Base-by-base conservation (phyloP, 1,140 invertebrate genomes). In the Nebria ingens region DNA sequence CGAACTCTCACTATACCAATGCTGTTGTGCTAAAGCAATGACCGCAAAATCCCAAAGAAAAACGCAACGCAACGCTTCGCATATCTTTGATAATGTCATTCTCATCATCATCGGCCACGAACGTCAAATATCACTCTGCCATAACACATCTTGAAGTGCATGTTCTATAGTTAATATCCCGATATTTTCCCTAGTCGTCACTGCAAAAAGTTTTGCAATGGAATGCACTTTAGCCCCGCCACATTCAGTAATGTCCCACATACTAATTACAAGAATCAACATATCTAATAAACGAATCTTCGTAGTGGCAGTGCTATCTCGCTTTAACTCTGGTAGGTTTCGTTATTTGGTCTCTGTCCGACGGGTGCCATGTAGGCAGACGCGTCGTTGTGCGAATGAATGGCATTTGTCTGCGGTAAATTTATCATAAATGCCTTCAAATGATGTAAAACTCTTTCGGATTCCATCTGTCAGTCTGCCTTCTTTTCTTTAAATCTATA, bases 241-340 rank as follows among this genome's bases (percentile, higher is more conserved):
- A 45, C 40, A 45, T 45, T 17, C 40, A 45, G 40, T 45, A 45
- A 45, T 45, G 40, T 45, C 40, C 40, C 40, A 45, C 40, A 45
- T 45, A 45, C 40, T 45, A 45, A 45, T 45, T 45, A 45, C 40
- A 45, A 12, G 9, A 45, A 45, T 45, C 17, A 45, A 45, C 40
- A 45, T 45, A 45, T 45, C 40, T 45, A 17, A 45, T 3, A 17
- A 45, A 12, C 40, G n/a, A n/a, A n/a, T 45, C 15, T 34, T n/a
- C 25, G 25, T 34, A 9, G 25, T 9, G 25, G 9, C 40, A 45
- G 9, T 17, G 9, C 40, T 11, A 17, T 45, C 40, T 17, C 40
- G 4, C 40, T 45, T 45, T 3, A 9, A 45, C 40, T 4, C 15
- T 4, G 3, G 40, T 45, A 4, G 4, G 4, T 29, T 29, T 13